These are phyloP conservation scores for Gonioctena quinquepunctata DNA, from an alignment of 1,140 invertebrate genomes.

Conservation along the genomic window DNA sequence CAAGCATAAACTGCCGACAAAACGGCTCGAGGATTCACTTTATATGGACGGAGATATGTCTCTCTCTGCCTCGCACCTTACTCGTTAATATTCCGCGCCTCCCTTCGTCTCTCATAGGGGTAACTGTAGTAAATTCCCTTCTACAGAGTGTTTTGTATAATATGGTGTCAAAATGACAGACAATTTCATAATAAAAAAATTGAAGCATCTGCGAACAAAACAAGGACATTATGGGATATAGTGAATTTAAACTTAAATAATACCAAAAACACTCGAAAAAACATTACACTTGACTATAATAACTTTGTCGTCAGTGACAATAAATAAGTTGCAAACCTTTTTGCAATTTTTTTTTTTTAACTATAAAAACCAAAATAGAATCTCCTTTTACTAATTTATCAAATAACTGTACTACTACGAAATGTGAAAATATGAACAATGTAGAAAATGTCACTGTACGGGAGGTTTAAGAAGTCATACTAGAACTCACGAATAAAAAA, in stretches of 20 bases:
- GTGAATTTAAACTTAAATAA: not conserved
- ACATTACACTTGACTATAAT: not conserved
- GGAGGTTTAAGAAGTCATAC: not conserved
- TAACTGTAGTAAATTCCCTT: not conserved
- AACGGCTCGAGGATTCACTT: constrained; percentile 55
- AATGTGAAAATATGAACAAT: not conserved
- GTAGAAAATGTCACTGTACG: not conserved
- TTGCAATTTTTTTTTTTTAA: not conserved
- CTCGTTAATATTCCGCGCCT: constrained; percentile 26
- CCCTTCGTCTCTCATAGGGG: constrained; percentile 1
- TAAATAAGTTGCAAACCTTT: not conserved
- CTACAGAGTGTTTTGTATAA: too few species aligned
- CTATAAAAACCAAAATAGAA: not conserved
- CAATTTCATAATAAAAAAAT: too few species aligned
- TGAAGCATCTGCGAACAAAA: too few species aligned
- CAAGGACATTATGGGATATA: not conserved
- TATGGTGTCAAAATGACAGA: too few species aligned
- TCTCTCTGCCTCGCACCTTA: constrained; percentile 43
- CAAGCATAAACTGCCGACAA: constrained; percentile 57
- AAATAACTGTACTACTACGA: not conserved
- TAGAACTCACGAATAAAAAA: not conserved
- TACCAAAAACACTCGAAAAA: not conserved
- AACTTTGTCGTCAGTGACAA: not conserved
- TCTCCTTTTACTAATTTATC: not conserved
- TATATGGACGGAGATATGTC: constrained; percentile 46